These are phyloP conservation scores for Piaya cayana DNA, from an alignment of 2,113 vertebrate species.

Conservation along the genomic window DNA sequence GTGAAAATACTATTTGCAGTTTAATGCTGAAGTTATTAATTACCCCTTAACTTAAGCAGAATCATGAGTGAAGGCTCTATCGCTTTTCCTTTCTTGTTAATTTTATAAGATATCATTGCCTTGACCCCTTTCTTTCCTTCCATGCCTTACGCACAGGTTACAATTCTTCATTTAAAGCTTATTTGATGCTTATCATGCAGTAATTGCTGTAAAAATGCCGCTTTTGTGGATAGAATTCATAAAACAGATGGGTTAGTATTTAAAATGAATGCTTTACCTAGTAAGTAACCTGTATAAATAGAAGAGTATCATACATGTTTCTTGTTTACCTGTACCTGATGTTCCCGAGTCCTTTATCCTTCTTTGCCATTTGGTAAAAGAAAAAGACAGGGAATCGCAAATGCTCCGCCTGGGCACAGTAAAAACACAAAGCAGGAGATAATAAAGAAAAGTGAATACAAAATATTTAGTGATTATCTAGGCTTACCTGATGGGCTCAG, in stretches of 20 bases:
- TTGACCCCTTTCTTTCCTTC: neutral
- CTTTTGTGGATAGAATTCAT: neutral
- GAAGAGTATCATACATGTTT: neutral
- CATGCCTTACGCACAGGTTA: neutral
- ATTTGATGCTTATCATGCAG: neutral
- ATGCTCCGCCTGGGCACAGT: neutral
- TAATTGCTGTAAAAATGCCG: neutral
- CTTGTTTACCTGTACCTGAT: neutral
- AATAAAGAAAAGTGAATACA: constrained; percentile 28
- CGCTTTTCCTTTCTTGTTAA: neutral
- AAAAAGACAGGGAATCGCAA: neutral
- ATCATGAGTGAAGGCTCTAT: neutral
- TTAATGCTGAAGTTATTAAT: neutral
- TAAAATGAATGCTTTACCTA: neutral
- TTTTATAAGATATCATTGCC: neutral
- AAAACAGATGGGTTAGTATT: neutral
- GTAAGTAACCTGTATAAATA: neutral
- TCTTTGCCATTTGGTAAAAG: constrained; percentile 13
- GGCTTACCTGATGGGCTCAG: constrained; percentile 26
- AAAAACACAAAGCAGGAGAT: constrained; percentile 9
- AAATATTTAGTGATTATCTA: constrained; percentile 46
- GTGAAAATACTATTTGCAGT: neutral
- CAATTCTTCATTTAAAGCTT: neutral
- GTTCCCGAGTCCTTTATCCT: constrained; percentile 18
- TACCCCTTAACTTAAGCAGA: neutral